Evolutionary conservation across 2,113 vertebrate species (phyloP).

Genomic region (Piliocolobus tephrosceles): DNA sequence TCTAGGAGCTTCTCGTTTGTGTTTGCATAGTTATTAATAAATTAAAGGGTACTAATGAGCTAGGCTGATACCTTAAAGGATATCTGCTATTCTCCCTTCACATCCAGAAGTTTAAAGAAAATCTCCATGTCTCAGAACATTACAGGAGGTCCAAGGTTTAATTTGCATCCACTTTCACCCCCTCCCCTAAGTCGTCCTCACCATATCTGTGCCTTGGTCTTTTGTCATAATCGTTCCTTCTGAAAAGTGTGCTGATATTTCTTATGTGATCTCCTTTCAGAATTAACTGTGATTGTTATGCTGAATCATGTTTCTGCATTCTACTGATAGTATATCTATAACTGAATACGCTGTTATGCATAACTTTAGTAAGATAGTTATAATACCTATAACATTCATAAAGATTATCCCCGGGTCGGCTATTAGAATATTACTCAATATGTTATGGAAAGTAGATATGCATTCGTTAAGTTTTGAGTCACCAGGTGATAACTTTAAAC

Average conservation of each 20-base stretch:
- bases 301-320: background rate
- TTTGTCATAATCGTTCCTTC: background rate
- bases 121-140: background rate
- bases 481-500: background rate
- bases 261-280: background rate
- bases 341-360: background rate
- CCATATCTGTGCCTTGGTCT: background rate
- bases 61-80: background rate
- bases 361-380: background rate
- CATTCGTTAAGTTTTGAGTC: background rate
- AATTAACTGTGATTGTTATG: background rate
- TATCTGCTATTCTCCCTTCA: background rate
- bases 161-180: background rate
- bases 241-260: background rate
- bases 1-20: background rate
- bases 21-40: background rate
- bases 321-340: background rate
- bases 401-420: background rate
- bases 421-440: slow-evolving; percentile 5
- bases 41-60: background rate
- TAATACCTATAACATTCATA: background rate
- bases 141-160: background rate
- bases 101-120: background rate
- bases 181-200: background rate
- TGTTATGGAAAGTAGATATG: background rate